Evolutionary conservation across 2,888 invertebrate species (phyloP).

Genomic region (Patella caerulea): DNA sequence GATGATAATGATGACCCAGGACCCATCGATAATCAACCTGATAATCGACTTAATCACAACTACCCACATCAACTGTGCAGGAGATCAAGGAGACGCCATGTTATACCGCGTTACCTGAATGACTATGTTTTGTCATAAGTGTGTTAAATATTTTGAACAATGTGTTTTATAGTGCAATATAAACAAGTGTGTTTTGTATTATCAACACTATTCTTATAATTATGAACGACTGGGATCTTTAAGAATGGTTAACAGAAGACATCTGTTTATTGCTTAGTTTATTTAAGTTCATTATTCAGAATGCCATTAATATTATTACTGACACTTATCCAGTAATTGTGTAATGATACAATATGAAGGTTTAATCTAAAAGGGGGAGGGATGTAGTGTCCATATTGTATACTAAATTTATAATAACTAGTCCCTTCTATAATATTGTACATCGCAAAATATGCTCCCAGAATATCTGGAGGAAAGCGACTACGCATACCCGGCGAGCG

Average conservation of each 20-base stretch:
- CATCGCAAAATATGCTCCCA: no score
- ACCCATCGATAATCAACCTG: background rate
- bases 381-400: no score
- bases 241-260: background rate
- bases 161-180: no score
- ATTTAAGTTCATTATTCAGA: background rate
- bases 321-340: background rate
- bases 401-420: no score
- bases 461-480: no score
- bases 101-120: background rate
- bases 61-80: background rate
- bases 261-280: background rate
- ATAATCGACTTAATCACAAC: no score
- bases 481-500: no score
- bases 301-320: background rate
- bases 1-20: background rate
- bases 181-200: no score
- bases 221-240: background rate
- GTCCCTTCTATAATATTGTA: no score
- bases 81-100: background rate
- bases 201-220: background rate
- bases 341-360: background rate
- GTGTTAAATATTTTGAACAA: no score
- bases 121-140: background rate
- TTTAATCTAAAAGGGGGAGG: conserved; percentile 6